A percentile compares a stretch with the other conserved stretches of the same genome.
Evolutionary conservation across 2,113 vertebrate genomes (phyloP).

Genomic region (Sylvilagus bachmani): DNA sequence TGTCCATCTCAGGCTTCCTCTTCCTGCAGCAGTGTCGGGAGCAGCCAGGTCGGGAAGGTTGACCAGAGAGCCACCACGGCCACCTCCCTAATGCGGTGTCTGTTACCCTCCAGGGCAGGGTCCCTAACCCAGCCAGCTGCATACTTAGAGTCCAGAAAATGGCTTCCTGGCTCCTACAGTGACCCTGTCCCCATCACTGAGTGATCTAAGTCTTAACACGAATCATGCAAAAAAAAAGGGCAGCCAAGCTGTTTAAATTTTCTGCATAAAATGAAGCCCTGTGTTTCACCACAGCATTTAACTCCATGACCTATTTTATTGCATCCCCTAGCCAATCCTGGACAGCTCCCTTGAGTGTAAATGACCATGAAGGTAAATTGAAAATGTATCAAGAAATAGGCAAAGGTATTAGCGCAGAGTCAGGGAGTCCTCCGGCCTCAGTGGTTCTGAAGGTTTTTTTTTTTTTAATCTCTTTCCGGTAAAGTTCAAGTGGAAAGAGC

Average conservation of each 20-base stretch:
- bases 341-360: slow-evolving; percentile 75
- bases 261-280: slow-evolving; percentile 79
- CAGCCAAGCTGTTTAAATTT: slow-evolving; percentile 78
- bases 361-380: slow-evolving; percentile 81
- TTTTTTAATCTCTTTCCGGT: slow-evolving; percentile 26
- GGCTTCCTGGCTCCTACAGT: not conserved
- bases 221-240: slow-evolving; percentile 53
- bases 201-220: slow-evolving; percentile 69
- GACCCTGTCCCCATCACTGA: not conserved
- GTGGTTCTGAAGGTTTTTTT: slow-evolving; percentile 54
- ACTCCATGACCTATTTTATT: slow-evolving; percentile 80
- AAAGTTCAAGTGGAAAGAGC: slow-evolving; percentile 57
- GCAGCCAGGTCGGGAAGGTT: not conserved
- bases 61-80: not conserved
- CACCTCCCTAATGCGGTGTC: not conserved
- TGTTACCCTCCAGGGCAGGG: slow-evolving; percentile 6
- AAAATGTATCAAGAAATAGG: slow-evolving; percentile 66
- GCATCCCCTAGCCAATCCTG: slow-evolving; percentile 76
- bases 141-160: slow-evolving; percentile 18
- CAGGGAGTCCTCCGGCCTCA: slow-evolving; percentile 63
- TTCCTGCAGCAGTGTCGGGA: not conserved
- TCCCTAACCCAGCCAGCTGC: not conserved
- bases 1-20: not conserved
- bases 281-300: slow-evolving; percentile 72
- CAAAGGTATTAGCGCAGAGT: slow-evolving; percentile 67